Conservation (phyloP, 2,888 invertebrate species). For the Drosophila kokeensis region DNA sequence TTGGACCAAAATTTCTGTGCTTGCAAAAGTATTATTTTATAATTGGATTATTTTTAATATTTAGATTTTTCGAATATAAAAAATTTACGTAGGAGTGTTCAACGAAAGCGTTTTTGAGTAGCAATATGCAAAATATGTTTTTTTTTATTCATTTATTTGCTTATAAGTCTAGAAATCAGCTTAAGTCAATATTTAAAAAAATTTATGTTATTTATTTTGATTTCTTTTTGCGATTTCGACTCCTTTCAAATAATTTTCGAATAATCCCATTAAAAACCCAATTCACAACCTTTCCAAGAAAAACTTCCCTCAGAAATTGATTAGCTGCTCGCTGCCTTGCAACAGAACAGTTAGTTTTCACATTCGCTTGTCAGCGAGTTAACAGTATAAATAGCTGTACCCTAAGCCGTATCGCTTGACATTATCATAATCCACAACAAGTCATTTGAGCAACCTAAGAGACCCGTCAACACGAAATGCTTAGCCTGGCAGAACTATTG, state of each 20-base stretch:
- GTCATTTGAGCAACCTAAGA: conserved; percentile 23
- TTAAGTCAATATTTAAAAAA: neutral
- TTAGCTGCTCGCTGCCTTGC: neutral
- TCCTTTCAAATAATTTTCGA: no score
- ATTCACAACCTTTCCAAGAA: neutral
- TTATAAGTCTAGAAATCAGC: no score
- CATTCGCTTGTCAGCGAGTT: neutral
- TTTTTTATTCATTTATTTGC: neutral
- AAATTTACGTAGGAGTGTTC: no score
- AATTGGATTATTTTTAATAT: no score
- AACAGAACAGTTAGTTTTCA: neutral
- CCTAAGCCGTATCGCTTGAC: neutral
- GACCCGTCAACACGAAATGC: conserved; percentile 40
- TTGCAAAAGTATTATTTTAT: no score
- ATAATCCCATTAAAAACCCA: neutral
- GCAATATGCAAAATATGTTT: neutral
- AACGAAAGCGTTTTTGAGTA: no score
- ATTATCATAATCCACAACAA: conserved; percentile 34
- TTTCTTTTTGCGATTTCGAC: no score
- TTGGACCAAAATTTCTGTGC: no score
- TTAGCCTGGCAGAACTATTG: conserved; percentile 58
- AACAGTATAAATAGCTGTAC: neutral
- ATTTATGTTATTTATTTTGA: neutral
- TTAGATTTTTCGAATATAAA: no score
- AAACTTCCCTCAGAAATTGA: neutral